These are phyloP conservation scores for Serrognathus titanus DNA, from an alignment of 2,888 invertebrate species.

Conservation along the genomic window DNA sequence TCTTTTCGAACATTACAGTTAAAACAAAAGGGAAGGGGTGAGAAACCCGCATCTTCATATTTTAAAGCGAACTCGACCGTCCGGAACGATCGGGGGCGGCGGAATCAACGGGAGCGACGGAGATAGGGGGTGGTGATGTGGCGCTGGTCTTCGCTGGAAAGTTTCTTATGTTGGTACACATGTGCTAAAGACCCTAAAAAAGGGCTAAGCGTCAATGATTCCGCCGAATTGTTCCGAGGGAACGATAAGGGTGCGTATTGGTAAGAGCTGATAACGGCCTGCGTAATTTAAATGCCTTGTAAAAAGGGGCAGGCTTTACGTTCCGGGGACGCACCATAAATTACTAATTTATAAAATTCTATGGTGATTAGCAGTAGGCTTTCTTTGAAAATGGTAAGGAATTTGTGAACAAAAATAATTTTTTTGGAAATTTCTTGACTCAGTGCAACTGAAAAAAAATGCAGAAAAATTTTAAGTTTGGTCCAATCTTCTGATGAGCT, in stretches of 20 bases:
- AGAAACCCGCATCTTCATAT: constrained; percentile 37
- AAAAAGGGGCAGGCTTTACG: background rate
- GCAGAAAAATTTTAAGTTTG: too few relatives aligned
- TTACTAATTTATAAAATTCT: background rate
- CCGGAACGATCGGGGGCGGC: background rate
- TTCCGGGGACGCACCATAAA: background rate
- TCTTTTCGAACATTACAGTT: constrained; percentile 40
- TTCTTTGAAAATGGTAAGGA: too few relatives aligned
- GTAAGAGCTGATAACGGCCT: constrained; percentile 44
- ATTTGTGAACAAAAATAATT: too few relatives aligned
- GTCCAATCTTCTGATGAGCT: too few relatives aligned
- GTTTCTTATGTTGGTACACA: constrained; percentile 31
- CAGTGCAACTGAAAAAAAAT: too few relatives aligned
- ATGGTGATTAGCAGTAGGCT: background rate
- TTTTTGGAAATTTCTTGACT: too few relatives aligned
- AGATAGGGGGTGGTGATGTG: constrained; percentile 9
- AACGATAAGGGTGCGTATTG: constrained; percentile 42
- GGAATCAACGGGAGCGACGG: constrained; percentile 1
- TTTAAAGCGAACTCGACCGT: constrained; percentile 1
- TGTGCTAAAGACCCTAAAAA: constrained; percentile 42
- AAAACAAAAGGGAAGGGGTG: constrained; percentile 43
- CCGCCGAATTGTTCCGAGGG: constrained; percentile 44
- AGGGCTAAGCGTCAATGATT: constrained; percentile 46
- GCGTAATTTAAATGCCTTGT: background rate
- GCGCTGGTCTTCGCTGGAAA: background rate